A percentile compares a stretch with the other conserved stretches of the same genome.
Evolutionary conservation across 2,888 invertebrate genomes (phyloP).

Genomic region (Pantelozetes paolii): DNA sequence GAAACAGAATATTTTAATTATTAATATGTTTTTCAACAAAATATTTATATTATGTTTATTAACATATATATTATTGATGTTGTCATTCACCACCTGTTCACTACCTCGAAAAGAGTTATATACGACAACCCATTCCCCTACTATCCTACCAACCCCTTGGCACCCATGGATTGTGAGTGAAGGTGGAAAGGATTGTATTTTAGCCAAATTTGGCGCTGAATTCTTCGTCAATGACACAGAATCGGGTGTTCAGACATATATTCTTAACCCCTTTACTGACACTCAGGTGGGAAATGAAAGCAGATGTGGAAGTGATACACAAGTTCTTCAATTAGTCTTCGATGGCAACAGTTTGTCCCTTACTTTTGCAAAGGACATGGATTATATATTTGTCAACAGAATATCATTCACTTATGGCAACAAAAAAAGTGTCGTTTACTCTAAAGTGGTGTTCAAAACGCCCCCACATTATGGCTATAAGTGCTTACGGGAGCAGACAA

Average conservation of each 20-base stretch:
- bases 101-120: neutral
- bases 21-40: neutral
- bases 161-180: neutral
- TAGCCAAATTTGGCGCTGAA: conserved; percentile 11
- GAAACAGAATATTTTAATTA: neutral
- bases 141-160: neutral
- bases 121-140: neutral
- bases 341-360: neutral
- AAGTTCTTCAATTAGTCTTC: neutral
- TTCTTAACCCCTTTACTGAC: neutral
- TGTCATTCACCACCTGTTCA: neutral
- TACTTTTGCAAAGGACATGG: neutral
- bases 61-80: neutral
- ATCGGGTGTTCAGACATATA: neutral
- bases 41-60: neutral
- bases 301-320: neutral
- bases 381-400: neutral
- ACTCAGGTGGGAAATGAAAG: neutral
- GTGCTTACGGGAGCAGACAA: conserved; percentile 14
- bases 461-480: neutral
- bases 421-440: neutral
- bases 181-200: neutral
- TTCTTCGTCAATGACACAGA: neutral
- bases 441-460: neutral
- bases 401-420: neutral